phyloP scores from a whole-genome alignment of 2,888 invertebrate species.

The Eulithis prunata region DNA sequence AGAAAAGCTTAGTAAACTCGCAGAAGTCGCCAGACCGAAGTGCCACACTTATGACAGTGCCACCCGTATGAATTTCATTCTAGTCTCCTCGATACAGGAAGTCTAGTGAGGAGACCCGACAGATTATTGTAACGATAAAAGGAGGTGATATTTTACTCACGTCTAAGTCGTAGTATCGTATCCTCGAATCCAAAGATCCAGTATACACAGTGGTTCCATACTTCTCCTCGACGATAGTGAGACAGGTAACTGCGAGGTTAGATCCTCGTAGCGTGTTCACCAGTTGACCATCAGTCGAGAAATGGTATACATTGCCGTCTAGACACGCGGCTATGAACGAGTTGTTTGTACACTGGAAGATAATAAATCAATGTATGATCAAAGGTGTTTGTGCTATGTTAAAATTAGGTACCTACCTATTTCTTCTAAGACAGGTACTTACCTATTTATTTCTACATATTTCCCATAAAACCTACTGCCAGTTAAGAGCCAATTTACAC shows the following conservation, averaged over 20 bases:
- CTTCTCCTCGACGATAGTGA: conserved; percentile 79
- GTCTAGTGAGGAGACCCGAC: too few relatives aligned
- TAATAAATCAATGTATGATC: conserved; percentile 9
- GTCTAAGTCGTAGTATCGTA: conserved; percentile 85
- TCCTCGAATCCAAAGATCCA: conserved; percentile 85
- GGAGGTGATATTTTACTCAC: too few relatives aligned
- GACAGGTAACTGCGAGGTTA: conserved; percentile 85
- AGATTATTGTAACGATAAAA: too few relatives aligned
- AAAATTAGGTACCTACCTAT: too few relatives aligned
- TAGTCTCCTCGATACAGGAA: too few relatives aligned
- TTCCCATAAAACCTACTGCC: too few relatives aligned
- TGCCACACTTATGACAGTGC: neutral
- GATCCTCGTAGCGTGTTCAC: conserved; percentile 84
- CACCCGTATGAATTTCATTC: neutral
- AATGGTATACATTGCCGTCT: conserved; percentile 86
- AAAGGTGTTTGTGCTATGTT: neutral
- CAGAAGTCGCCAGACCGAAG: too few relatives aligned
- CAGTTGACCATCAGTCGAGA: conserved; percentile 81
- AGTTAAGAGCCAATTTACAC: too few relatives aligned
- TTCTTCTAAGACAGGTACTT: too few relatives aligned
- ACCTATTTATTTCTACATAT: too few relatives aligned
- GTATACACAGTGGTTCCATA: conserved; percentile 83
- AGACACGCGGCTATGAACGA: conserved; percentile 86
- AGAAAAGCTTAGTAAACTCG: too few relatives aligned
- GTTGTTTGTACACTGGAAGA: conserved; percentile 83